Conservation (phyloP, 2,888 invertebrate species). For the Diachrysia chrysitis region DNA sequence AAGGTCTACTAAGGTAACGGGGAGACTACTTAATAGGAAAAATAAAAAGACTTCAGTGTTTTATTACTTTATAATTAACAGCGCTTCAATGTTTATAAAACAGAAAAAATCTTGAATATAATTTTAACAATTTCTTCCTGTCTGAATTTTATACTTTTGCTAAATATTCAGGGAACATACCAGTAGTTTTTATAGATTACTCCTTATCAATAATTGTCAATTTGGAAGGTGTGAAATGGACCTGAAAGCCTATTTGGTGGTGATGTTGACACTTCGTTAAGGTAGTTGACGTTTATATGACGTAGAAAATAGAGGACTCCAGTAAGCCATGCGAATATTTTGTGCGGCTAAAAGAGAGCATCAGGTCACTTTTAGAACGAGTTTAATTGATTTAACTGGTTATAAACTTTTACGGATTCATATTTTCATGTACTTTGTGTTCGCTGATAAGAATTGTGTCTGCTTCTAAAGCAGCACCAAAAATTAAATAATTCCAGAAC, state of each 20-base stretch:
- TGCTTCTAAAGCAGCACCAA: background rate
- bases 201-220: too few relatives aligned
- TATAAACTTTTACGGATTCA: too few relatives aligned
- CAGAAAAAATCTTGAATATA: background rate
- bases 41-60: slow-evolving; percentile 9
- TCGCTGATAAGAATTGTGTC: too few relatives aligned
- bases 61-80: slow-evolving; percentile 19
- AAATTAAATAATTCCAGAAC: too few relatives aligned
- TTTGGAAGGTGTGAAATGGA: background rate
- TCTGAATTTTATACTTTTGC: background rate
- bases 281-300: slow-evolving; percentile 39
- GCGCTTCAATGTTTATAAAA: background rate
- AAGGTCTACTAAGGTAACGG: slow-evolving; percentile 2
- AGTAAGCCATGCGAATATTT: slow-evolving; percentile 8
- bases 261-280: slow-evolving; percentile 29
- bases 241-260: slow-evolving; percentile 21
- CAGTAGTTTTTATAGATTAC: too few relatives aligned
- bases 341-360: slow-evolving; percentile 1
- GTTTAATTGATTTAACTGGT: too few relatives aligned
- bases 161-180: background rate
- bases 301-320: slow-evolving; percentile 5
- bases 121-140: background rate
- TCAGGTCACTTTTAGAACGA: too few relatives aligned
- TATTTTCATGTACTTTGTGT: too few relatives aligned
- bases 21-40: slow-evolving; percentile 9